Base-by-base conservation (phyloP, 1,140 invertebrate species). In the Elymnias hypermnestra region DNA sequence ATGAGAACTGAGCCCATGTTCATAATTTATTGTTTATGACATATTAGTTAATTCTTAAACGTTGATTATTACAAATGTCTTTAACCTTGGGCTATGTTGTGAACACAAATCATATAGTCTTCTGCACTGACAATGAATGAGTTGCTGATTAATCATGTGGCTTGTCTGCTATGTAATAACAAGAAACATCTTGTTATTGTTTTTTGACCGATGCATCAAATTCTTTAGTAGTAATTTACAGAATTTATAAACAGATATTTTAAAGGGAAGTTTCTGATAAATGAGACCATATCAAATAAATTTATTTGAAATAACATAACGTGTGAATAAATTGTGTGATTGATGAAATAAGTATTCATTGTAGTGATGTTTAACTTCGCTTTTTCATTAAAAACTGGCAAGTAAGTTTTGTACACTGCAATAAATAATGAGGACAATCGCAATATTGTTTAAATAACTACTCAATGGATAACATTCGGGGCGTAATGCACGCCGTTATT, bases 401-500 rank as follows among this genome's bases (percentile, higher is more conserved):
- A 56, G 29, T 31, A 43, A 45, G 33, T 12, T 37, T 39, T 36
- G 29, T 56, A 48, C 31, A 54, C 21, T 35, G 51, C 49, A 53
- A 57, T 49, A 65, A 68, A 59, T 54, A 77, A 74, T 79, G 71
- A 69, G 69, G 81, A 81, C 65, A 69, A 68, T 63, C 51, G 57
- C 70, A 62, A 70, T 74, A 66, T 75, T 68, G 74, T 74, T 73
- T 72, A 77, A 57, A 29, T 51, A 57, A 55, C 56, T 63, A 60
- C 47, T 49, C 56, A 51, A 67, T 62, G 76, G 77, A 82, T 81
- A 83, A 75, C 71, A 76, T 82, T 78, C 60, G 74, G 71, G 75
- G 74, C 74, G 72, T 82, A 81, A 84, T 81, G 81, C 77, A 67
- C 71, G 69, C 69, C 68, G 68, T 74, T 69, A 78, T 83, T 74